Evolutionary conservation across 2,113 vertebrate species (phyloP).

Genomic region (Bos indicus): DNA sequence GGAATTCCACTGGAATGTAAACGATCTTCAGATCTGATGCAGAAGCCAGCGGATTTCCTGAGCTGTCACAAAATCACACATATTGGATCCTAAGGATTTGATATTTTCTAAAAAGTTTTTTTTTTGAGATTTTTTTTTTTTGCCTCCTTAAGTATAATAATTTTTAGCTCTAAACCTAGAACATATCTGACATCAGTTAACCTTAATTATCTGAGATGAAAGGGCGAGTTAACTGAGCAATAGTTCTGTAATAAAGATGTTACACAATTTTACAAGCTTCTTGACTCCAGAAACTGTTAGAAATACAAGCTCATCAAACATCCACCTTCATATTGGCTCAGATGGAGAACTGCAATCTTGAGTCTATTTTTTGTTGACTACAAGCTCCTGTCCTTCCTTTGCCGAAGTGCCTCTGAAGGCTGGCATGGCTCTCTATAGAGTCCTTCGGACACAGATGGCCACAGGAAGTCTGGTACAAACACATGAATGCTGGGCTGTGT

Average conservation of each 20-base stretch:
- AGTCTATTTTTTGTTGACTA: not conserved
- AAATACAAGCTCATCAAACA: not conserved
- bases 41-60: constrained; percentile 73
- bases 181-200: not conserved
- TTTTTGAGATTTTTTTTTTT: not conserved
- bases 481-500: too few species aligned
- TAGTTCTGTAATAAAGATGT: not conserved
- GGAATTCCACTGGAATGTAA: constrained; percentile 81
- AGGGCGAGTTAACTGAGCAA: not conserved
- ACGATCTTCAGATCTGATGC: constrained; percentile 71
- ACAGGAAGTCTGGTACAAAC: not conserved
- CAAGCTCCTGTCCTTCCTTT: not conserved
- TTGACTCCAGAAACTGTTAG: not conserved
- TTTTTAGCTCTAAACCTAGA: not conserved
- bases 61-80: constrained; percentile 8
- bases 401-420: not conserved
- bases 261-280: not conserved
- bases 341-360: not conserved
- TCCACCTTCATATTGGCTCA: not conserved
- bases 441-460: not conserved
- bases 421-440: not conserved
- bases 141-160: not conserved
- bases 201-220: not conserved
- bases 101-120: not conserved
- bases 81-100: not conserved